These are phyloP conservation scores for Leptinotarsa tumamoca DNA, from an alignment of 2,888 invertebrate species.

Conservation along the genomic window DNA sequence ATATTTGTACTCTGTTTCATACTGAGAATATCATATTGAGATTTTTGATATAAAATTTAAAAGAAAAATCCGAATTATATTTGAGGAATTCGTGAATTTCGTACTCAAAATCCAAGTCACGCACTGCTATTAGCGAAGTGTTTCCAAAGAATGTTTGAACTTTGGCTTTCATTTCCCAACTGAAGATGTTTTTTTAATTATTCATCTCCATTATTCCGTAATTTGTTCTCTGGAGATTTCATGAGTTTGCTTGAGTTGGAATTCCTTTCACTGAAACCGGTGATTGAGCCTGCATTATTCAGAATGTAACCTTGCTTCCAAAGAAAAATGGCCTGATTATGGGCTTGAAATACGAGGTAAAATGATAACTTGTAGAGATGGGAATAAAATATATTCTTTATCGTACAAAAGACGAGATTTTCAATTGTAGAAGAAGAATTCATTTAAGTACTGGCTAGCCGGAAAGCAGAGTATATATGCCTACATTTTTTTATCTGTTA, in stretches of 20 bases:
- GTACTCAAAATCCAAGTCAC: conserved; percentile 52
- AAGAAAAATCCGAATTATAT: conserved; percentile 2
- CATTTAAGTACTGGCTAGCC: too few relatives aligned
- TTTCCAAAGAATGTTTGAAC: conserved; percentile 53
- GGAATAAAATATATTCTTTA: too few relatives aligned
- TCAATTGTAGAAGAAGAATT: too few relatives aligned
- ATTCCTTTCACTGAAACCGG: conserved; percentile 49
- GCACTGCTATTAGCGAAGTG: conserved; percentile 49
- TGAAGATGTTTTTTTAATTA: conserved; percentile 39
- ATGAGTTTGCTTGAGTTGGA: conserved; percentile 45
- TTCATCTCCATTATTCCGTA: conserved; percentile 35
- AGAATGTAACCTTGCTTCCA: conserved; percentile 21
- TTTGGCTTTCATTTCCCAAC: conserved; percentile 35
- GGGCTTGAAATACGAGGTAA: background rate
- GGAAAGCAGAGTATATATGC: too few relatives aligned
- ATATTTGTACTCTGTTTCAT: background rate
- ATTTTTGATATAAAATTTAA: background rate
- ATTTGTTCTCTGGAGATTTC: conserved; percentile 50
- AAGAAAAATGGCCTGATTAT: background rate
- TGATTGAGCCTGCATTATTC: conserved; percentile 56
- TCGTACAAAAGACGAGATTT: too few relatives aligned
- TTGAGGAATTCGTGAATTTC: background rate
- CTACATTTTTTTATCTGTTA: too few relatives aligned
- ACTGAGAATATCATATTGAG: background rate
- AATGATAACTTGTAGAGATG: background rate